Base-by-base conservation (phyloP, 2,113 vertebrate species). In the Semicossyphus pulcher region DNA sequence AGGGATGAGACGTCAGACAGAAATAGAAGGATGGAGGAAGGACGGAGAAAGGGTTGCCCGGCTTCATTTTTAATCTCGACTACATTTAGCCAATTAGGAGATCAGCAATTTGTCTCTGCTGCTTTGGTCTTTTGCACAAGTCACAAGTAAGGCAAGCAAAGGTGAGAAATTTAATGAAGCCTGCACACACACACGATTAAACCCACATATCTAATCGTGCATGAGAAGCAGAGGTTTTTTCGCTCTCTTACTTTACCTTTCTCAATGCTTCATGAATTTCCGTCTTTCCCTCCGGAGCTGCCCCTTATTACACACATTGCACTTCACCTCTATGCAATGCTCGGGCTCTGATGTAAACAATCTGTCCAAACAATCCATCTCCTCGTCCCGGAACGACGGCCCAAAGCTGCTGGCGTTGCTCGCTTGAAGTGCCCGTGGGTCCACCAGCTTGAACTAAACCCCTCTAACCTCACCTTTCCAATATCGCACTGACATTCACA, bases 121-220 rank as follows among this genome's bases (percentile, higher is more conserved):
- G 45, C 37, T 25, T 20, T 16, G 16, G 29, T 34, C 21, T 26
- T 39, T 41, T 31, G 45, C 8, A 25, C 52, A 26, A 25, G 48
- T 29, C 59, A 39, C 25, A 26, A 51, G 44, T n/a, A n/a, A 2
- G 5, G 26, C 16, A 23, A 45, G 8, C 37, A 39, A 29, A 57
- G 57, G 23, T 37, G 25, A 8, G 42, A 48, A 63, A n/a, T n/a
- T 47, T 52, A 44, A 39, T 76, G 48, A 42, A 18, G 53, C 10
- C 16, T 6, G 29, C 9, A 21, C 64, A 49, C 11, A 20, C 32
- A 23, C 14, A 39, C 10, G n/a, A n/a, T n/a, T n/a, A n/a, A n/a
- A n/a, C n/a, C n/a, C n/a, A n/a, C n/a, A n/a, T n/a, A n/a, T 41
- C 14, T 11, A 18, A 53, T 53, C 20, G 34, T 44, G 26, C 10